Evolutionary conservation across 2,797 vertebrate species (phyloP), one percentile per base, ranked within the genome.

Genomic region (Peromyscus eremicus): DNA sequence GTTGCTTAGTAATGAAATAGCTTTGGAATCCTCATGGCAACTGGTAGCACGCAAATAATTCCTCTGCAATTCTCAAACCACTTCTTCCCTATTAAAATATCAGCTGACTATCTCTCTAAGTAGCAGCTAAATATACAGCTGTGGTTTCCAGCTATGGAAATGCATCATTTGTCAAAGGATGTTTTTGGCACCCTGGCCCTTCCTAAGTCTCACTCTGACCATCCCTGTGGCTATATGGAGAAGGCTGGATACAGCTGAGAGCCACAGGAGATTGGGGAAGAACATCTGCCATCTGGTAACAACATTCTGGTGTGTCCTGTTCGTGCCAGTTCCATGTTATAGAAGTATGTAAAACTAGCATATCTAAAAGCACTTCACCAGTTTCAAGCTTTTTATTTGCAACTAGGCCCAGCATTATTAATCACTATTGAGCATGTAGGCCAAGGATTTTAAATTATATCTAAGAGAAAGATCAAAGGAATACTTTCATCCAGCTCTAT

Each of bases 41-140:
- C 52, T 17, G 81, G 46, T 85, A 57, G 11, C 19, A 79, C 75
- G 62, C 80, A 66, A 94, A 57, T 81, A 94, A 80, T 75, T 92
- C n/a, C 86, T 52, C 0, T 46, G 11, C 75, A 90, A 17, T 90
- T 94, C 57, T 32, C 60, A 88, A 92, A 92, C 5, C 49, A 70
- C 11, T 55, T 83, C 80, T 92, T 96, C n/a, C 55, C 70, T 87
- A 16, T 68, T 90, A 60, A 87, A 62, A 73, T 68, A 87, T 37
- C 55, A 71, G 23, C 49, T 73, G 14, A 40, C 7, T n/a, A 27
- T 40, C 88, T 64, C 52, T 81, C 46, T 32, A 93, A 88, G 37
- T 46, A 86, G 37, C 37, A 85, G 4, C 55, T 66, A 77, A 91
- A 89, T 37, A 84, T 75, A 40, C 21, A 77, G n/a, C 82, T 70